Evolutionary conservation across 2,113 vertebrate genomes (phyloP), one percentile per base, ranked within the genome.

Genomic region (Bos javanicus): DNA sequence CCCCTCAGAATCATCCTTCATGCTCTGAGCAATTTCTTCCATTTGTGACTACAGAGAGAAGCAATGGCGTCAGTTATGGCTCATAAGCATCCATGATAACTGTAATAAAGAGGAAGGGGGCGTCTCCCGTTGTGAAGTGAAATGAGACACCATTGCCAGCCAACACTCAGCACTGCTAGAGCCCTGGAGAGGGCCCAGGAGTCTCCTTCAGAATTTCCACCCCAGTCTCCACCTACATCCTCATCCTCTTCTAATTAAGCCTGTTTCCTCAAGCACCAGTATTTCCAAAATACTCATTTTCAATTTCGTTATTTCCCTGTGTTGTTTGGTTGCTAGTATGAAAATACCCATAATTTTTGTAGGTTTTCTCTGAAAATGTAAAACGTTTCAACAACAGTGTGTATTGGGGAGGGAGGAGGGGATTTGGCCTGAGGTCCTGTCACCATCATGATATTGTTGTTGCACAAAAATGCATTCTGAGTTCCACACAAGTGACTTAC

Each of bases 241-340:
- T 95, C 94, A 62, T 94, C 94, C 76, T 94, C 95, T 52, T 89
- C 97, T 96, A 96, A 97, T 98, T 97, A 97, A 97, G 97, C 88
- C 88, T 97, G 96, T 84, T 94, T 95, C 25, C 33, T 97, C 91
- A 97, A 98, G 96, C 78, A 97, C 60, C 62, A 57, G 59, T 93
- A 94, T 90, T 93, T 97, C 57, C 82, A 97, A 97, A 97, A 95
- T n/a, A 80, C 57, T 81, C 46, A 83, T 92, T 98, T 97, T 97
- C 96, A 96, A 76, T 97, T 97, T 96, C 81, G 39, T 91, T 95
- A 82, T 97, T 97, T 97, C 94, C 74, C 83, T 94, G 91, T 93
- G 83, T 64, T 97, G 26, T 97, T 97, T 97, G 91, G 94, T 87
- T 89, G 88, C 88, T 60, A 56, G 88, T 76, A 90, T 90, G 57